Conservation (phyloP, 1,140 invertebrate species). For the Camponotus pennsylvanicus region DNA sequence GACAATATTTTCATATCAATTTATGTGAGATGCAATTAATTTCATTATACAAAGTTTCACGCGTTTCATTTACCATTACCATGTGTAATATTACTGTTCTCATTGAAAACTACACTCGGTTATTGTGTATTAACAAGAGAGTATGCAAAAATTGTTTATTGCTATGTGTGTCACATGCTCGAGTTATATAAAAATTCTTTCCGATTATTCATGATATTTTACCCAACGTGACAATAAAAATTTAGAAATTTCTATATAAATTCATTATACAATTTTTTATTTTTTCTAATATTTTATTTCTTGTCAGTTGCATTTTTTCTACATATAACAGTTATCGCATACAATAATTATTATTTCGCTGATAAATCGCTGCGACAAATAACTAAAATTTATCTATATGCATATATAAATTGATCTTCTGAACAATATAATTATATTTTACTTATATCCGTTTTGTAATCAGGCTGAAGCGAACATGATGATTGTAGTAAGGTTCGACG, state of each 20-base stretch:
- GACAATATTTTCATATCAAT: slow-evolving; percentile 45
- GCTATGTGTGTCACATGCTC: neutral
- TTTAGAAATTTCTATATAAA: neutral
- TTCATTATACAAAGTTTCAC: neutral
- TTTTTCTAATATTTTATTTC: neutral
- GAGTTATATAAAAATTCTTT: slow-evolving; percentile 10
- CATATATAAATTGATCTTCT: neutral
- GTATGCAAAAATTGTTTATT: neutral
- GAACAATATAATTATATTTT: slow-evolving; percentile 36
- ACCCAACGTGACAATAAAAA: neutral
- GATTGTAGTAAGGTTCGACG: slow-evolving; percentile 59
- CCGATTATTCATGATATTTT: neutral
- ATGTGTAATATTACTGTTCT: neutral
- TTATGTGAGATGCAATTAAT: slow-evolving; percentile 19
- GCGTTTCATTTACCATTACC: neutral
- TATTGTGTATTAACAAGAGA: neutral
- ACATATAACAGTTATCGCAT: slow-evolving; percentile 11
- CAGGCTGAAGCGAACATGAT: slow-evolving; percentile 35
- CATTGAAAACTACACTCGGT: neutral
- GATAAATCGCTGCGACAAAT: slow-evolving; percentile 3
- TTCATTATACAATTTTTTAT: neutral
- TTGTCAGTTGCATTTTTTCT: neutral
- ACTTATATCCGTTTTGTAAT: slow-evolving; percentile 14
- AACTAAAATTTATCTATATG: neutral
- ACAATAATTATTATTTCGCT: neutral